phyloP scores from a whole-genome alignment of 2,888 invertebrate genomes.

The Lasiommata megera region DNA sequence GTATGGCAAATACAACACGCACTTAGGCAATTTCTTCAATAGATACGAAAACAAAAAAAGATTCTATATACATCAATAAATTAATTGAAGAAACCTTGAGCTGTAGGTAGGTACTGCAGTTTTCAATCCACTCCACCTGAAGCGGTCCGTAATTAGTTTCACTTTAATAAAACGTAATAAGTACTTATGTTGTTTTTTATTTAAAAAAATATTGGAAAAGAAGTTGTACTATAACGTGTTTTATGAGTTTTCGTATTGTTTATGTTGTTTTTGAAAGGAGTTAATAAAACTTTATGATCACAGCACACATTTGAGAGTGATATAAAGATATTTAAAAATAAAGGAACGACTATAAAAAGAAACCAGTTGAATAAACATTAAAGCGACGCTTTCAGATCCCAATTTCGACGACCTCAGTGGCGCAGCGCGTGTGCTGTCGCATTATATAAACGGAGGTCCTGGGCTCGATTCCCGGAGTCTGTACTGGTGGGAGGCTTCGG shows the following conservation, averaged over 20 bases:
- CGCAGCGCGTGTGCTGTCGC: too few relatives aligned
- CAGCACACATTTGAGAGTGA: not conserved
- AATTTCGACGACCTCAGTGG: too few relatives aligned
- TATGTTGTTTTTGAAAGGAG: conserved; percentile 3
- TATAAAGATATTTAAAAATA: not conserved
- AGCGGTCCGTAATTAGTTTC: not conserved
- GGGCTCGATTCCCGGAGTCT: too few relatives aligned
- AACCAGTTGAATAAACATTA: conserved; percentile 6
- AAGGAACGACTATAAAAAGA: not conserved
- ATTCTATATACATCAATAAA: not conserved
- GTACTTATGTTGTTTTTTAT: not conserved
- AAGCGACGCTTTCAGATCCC: not conserved
- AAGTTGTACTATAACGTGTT: not conserved
- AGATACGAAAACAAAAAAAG: too few relatives aligned
- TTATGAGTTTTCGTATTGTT: not conserved
- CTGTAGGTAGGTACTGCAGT: not conserved
- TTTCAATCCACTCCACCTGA: not conserved
- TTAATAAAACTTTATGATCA: not conserved
- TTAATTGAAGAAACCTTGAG: not conserved
- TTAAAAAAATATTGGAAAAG: not conserved
- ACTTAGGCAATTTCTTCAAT: too few relatives aligned
- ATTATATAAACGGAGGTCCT: too few relatives aligned
- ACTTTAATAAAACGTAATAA: not conserved
- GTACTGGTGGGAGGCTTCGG: too few relatives aligned
- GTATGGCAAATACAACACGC: too few relatives aligned